Base-by-base conservation (phyloP, 2,888 invertebrate species). In the Coleophora deauratella region DNA sequence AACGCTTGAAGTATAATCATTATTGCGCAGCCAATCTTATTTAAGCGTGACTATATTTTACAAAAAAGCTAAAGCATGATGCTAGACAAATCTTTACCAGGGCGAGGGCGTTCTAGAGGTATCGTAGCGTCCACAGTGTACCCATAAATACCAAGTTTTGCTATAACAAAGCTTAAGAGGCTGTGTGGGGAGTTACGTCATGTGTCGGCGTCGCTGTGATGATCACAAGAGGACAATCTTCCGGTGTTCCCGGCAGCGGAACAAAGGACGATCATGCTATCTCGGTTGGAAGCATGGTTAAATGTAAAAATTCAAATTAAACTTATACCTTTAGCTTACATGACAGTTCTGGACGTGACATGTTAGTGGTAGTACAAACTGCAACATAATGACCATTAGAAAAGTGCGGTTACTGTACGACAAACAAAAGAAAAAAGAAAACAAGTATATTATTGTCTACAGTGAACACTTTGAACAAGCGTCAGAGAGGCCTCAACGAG, bases 1-100 rank as follows among this genome's bases (percentile, higher is more conserved):
- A 85, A 85, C 82, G 84, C 82, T 84, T 85, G 85, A 82, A 84
- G 81, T 85, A 81, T 77, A 82, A 84, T 85, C 84, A 85, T 82
- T 82, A 85, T 86, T 84, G 85, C 81, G 84, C 84, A 84, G 85
- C 84, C 85, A 84, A 84, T 82, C 85, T 84, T 76, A 76, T 81
- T 78, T 76, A 86, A 86, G 85, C 84, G 84, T 84, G 85, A 82
- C 85, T 85, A 85, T 85, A 82, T 76, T 84, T 79, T 85, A 85
- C 84, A 85, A 82, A 82, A 79, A 85, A 84, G 82, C 82, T 85
- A 59, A 84, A 85, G 85, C 85, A 85, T 84, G 85, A 85, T 84
- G 82, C 85, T 84, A 82, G 80, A 81, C 80, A 84, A 81, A 70
- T 82, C 6, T 80, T 77, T 79, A 81, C 84, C 80, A 81, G 84